Conservation (phyloP, 2,888 invertebrate species). For the Schizaphis graminum region DNA sequence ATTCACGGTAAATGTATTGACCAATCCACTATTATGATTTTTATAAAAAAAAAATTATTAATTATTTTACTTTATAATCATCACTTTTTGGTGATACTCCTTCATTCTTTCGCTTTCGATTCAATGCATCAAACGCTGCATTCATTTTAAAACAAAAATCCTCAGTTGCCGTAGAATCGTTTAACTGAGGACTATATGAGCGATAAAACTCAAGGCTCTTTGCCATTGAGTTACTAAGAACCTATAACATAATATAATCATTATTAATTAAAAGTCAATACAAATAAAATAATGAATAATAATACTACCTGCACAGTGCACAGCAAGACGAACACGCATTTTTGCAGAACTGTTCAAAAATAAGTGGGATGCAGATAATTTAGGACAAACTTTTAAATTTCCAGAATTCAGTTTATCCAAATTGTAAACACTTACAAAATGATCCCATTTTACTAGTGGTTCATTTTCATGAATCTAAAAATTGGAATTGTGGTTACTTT, state of each 20-base stretch:
- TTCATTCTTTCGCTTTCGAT: neutral
- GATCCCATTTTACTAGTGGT: too few species aligned
- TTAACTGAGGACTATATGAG: neutral
- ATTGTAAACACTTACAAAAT: too few species aligned
- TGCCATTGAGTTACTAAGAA: slow-evolving; percentile 8
- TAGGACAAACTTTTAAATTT: too few species aligned
- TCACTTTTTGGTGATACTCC: neutral
- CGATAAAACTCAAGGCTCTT: neutral
- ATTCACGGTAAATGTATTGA: too few species aligned
- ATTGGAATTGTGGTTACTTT: too few species aligned
- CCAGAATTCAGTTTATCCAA: too few species aligned
- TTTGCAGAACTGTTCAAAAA: neutral
- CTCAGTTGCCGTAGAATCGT: slow-evolving; percentile 6
- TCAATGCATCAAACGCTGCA: neutral
- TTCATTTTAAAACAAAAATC: slow-evolving; percentile 31
- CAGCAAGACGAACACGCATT: neutral
- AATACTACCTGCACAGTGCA: slow-evolving; percentile 13
- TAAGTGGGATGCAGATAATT: too few species aligned
- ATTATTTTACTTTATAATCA: neutral
- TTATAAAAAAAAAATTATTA: too few species aligned
- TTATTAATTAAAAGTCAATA: too few species aligned
- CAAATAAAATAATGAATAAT: neutral
- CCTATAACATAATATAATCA: neutral
- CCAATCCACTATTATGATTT: too few species aligned
- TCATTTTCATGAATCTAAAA: too few species aligned